Base-by-base conservation (phyloP, 35 echinoderm and acorn worm genomes). In the Apostichopus parvimensis region DNA sequence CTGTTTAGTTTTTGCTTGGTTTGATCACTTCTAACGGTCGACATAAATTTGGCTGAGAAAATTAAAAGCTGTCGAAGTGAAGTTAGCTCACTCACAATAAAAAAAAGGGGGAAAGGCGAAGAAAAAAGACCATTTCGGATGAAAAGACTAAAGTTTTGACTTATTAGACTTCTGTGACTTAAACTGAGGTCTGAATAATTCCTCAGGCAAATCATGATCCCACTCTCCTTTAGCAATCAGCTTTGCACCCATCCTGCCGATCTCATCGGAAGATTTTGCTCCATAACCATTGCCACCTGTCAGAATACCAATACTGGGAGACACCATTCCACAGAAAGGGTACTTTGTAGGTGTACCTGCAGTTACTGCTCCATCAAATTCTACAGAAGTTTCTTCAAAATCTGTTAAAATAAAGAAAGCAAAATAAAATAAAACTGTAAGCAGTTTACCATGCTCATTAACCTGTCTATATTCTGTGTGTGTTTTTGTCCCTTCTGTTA, bases 181-280 rank as follows among this genome's bases (percentile, higher is more conserved):
- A 34, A 90, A 77, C 45, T 70, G 70, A 53, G 88, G 88, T 78
- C 73, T 90, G 9, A 90, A 90, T 4, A 18, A 77, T 15, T 90
- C 71, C 56, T 90, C 88, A 54, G 93, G 93, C n/a, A 90, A 77
- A 77, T 94, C 93, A 90, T 94, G n/a, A 59, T 94, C 87, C 93
- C 93, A 94, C 26, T 14, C 22, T 22, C 93, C 65, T 53, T 64
- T 80, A 56, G 8, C 59, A 4, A 94, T 94, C 78, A 94, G 60
- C 10, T 62, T 94, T 24, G 93, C 93, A 18, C 86, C 93, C 93
- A 94, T 94, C 53, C 87, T 90, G 4, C 93, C 93, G 23, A 94
- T 94, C 58, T 94, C 87, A 83, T 94, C 87, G 8, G 93, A 88
- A 76, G 87, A 91, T 77, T 91, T 94, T 17, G 93, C 93, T 57